phyloP scores from a whole-genome alignment of 2,797 vertebrate genomes.

The Pseudochirops corinnae region DNA sequence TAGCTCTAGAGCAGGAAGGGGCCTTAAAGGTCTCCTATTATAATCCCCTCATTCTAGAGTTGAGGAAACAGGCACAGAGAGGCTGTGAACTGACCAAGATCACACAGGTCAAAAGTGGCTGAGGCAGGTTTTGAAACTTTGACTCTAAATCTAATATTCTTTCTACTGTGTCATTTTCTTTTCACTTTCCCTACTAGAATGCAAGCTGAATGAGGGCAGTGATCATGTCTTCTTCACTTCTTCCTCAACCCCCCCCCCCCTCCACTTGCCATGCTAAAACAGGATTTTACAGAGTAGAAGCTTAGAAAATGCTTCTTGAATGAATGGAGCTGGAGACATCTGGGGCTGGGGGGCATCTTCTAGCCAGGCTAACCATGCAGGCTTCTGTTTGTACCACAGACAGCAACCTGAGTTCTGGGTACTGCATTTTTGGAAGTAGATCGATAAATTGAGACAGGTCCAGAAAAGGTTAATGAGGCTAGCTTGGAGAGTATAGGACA shows the following conservation, averaged over 20 bases:
- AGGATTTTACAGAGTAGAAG: not conserved
- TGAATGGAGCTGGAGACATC: not conserved
- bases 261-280: not conserved
- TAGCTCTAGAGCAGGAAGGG: not conserved
- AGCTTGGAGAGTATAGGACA: not conserved
- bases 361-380: not conserved
- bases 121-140: not conserved
- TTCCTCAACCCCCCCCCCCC: accelerated
- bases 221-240: not conserved
- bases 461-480: not conserved
- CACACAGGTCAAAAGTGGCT: not conserved
- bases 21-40: not conserved
- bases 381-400: not conserved
- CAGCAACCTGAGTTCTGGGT: not conserved
- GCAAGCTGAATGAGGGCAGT: not conserved
- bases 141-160: not conserved
- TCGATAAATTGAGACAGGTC: not conserved
- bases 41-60: not conserved
- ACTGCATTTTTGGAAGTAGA: not conserved
- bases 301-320: not conserved
- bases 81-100: not conserved
- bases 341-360: not conserved
- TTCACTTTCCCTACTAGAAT: not conserved
- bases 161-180: not conserved
- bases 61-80: too few relatives aligned